A percentile compares a stretch with the other conserved stretches of the same genome.
Conservation (phyloP, 2,797 vertebrate genomes). For the Argyrosomus regius region DNA sequence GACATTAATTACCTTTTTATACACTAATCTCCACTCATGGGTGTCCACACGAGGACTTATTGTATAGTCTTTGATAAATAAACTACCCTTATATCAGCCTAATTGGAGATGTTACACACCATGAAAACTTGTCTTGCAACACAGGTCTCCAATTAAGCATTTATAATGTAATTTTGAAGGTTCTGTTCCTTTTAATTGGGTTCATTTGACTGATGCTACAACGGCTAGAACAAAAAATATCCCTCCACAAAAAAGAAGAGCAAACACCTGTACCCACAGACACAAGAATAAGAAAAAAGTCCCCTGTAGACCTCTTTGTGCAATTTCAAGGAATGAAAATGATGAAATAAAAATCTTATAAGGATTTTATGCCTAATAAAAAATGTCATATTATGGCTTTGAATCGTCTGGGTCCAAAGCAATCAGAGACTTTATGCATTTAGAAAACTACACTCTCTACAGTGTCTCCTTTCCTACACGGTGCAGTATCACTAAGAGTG, state of each 20-base stretch:
- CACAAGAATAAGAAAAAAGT: neutral
- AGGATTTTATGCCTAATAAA: constrained; percentile 25
- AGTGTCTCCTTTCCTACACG: constrained; percentile 3
- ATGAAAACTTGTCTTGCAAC: neutral
- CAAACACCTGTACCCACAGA: neutral
- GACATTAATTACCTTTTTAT: neutral
- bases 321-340: constrained; percentile 31
- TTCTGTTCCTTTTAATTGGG: neutral
- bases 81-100: too few species aligned
- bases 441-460: neutral
- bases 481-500: constrained; percentile 1
- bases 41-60: too few species aligned
- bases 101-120: too few species aligned
- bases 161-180: neutral
- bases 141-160: too few species aligned
- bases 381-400: constrained; percentile 13
- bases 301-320: neutral
- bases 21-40: neutral
- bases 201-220: neutral
- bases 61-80: too few species aligned
- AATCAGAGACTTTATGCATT: constrained; percentile 1
- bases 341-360: constrained; percentile 22
- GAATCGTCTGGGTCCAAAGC: constrained; percentile 30
- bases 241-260: neutral
- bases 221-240: neutral